phyloP scores from a whole-genome alignment of 2,113 vertebrate species.

The Channa maculata region DNA sequence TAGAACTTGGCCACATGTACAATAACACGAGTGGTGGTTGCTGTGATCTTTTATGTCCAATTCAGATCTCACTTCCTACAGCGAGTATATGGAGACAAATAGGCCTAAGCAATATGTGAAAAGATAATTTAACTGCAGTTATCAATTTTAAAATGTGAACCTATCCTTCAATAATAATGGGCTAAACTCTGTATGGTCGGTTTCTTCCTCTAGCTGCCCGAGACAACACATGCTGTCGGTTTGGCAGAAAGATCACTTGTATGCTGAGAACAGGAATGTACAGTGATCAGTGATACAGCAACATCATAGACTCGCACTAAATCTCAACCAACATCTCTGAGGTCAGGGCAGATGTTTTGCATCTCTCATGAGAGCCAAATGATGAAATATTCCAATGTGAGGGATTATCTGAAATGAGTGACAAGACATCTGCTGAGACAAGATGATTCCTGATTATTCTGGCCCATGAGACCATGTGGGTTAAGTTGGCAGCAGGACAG shows the following conservation, averaged over 20 bases:
- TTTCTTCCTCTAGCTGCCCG: slow-evolving; percentile 76
- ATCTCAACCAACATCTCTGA: slow-evolving; percentile 13
- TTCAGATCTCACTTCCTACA: no score
- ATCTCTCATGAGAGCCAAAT: neutral
- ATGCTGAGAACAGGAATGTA: slow-evolving; percentile 22
- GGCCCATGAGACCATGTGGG: slow-evolving; percentile 50
- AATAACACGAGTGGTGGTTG: neutral
- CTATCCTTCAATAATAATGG: slow-evolving; percentile 11
- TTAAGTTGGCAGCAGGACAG: slow-evolving; percentile 68
- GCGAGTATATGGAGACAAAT: no score
- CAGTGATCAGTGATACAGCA: slow-evolving; percentile 15
- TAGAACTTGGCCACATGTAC: neutral
- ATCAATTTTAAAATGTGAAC: neutral
- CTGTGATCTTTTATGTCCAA: neutral
- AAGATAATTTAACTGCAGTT: no score
- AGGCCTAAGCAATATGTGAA: no score
- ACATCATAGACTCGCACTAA: slow-evolving; percentile 10
- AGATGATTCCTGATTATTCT: slow-evolving; percentile 62
- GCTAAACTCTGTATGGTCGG: slow-evolving; percentile 33
- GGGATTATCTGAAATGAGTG: slow-evolving; percentile 8
- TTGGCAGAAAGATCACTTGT: slow-evolving; percentile 46
- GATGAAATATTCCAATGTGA: neutral
- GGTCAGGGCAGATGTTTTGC: neutral
- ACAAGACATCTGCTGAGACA: slow-evolving; percentile 45
- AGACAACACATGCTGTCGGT: slow-evolving; percentile 41